Evolutionary conservation across 2,888 invertebrate species (phyloP).

Genomic region (Cyaniris semiargus): DNA sequence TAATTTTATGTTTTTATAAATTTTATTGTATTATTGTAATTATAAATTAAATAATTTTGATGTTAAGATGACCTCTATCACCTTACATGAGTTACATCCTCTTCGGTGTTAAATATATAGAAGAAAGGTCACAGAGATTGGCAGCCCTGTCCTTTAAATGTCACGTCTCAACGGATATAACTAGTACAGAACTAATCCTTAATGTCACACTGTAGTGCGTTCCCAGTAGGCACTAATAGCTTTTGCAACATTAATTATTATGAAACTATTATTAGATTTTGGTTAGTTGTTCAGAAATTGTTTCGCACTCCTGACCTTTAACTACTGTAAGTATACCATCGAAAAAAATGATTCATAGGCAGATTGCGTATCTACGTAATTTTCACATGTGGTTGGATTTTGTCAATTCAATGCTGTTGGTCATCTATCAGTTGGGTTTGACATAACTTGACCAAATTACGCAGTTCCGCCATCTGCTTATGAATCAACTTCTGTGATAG

Average conservation of each 20-base stretch:
- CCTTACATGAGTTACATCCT: background rate
- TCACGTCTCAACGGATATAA: background rate
- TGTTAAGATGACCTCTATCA: background rate
- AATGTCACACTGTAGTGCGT: constrained; percentile 4
- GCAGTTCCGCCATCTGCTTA: no score
- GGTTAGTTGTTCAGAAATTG: background rate
- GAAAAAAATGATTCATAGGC: no score
- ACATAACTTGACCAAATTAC: no score
- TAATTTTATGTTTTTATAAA: no score
- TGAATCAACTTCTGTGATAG: no score
- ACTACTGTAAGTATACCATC: background rate
- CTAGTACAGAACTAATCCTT: background rate
- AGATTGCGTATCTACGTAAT: no score
- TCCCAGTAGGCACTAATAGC: background rate
- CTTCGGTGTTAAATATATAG: background rate
- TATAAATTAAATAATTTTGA: background rate
- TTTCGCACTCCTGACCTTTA: background rate
- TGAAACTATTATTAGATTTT: constrained; percentile 9
- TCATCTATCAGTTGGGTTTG: no score
- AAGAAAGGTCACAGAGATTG: background rate
- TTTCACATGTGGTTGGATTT: no score
- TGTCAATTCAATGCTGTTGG: no score
- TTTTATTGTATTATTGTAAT: background rate
- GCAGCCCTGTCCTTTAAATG: constrained; percentile 4
- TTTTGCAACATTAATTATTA: constrained; percentile 15